phyloP scores from a whole-genome alignment of 2,113 vertebrate species.

The Accipiter virgatus region DNA sequence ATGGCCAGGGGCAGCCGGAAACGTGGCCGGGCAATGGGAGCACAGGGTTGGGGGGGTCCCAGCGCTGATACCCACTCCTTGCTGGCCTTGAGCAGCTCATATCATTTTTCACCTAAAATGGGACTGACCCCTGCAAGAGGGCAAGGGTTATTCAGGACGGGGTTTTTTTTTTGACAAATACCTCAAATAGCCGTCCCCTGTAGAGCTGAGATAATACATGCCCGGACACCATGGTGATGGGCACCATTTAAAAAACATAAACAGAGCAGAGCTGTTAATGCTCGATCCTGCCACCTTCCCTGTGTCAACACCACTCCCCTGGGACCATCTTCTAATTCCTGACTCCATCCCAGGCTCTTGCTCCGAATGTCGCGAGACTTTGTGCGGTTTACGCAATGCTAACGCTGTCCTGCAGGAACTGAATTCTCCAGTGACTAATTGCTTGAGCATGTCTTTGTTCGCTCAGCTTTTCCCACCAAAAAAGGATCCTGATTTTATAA shows the following conservation, averaged over 20 bases:
- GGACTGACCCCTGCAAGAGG: neutral
- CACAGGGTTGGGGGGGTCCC: neutral
- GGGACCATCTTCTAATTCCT: neutral
- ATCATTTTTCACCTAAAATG: neutral
- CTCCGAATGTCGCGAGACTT: neutral
- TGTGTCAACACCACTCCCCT: neutral
- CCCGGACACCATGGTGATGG: neutral
- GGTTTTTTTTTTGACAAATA: neutral
- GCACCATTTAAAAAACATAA: neutral
- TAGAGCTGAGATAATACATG: neutral
- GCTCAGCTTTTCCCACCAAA: neutral
- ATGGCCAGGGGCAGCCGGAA: neutral
- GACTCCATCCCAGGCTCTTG: neutral
- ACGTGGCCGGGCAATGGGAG: rapidly evolving
- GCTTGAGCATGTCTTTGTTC: constrained; percentile 4
- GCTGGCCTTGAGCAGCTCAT: neutral
- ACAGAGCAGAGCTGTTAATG: neutral
- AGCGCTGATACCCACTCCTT: rapidly evolving
- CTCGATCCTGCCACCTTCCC: neutral
- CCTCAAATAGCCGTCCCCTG: neutral
- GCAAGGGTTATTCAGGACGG: neutral
- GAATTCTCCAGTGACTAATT: constrained; percentile 15
- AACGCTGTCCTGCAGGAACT: neutral
- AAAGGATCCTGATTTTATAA: constrained; percentile 10
- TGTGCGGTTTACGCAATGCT: rapidly evolving